Percentiles rank a stretch among this genome's conserved stretches.
These are phyloP conservation scores for Molossus molossus DNA, from an alignment of 2,797 vertebrate genomes.

Conservation along the genomic window DNA sequence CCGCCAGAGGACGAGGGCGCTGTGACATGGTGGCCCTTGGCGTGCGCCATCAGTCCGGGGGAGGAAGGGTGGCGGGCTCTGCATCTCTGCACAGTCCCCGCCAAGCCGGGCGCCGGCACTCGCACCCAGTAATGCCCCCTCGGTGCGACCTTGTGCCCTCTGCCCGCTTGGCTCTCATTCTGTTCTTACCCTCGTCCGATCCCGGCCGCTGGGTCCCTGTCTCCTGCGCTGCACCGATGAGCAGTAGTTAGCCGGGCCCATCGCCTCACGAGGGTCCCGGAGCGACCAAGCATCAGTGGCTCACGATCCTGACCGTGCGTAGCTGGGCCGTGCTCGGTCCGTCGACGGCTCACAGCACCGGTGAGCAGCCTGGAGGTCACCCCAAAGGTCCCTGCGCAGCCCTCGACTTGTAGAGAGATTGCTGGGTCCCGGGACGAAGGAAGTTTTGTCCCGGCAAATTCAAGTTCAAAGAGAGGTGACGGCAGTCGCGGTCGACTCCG, in stretches of 20 bases:
- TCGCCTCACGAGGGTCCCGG: background rate
- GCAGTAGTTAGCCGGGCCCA: background rate
- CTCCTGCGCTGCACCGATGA: rapidly evolving
- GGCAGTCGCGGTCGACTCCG: no score
- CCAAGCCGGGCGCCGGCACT: background rate
- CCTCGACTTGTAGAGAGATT: background rate
- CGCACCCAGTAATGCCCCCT: background rate
- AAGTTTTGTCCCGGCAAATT: background rate
- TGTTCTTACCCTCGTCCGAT: background rate
- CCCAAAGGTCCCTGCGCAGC: background rate
- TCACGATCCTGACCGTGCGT: rapidly evolving
- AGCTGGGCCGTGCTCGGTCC: background rate
- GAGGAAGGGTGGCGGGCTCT: no score
- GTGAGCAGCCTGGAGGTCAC: background rate
- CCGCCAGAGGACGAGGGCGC: no score
- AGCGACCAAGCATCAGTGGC: background rate
- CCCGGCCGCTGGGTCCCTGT: background rate
- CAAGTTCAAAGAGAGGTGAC: background rate
- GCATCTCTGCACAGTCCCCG: no score
- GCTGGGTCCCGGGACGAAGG: background rate
- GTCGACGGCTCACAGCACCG: background rate
- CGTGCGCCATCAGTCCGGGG: no score
- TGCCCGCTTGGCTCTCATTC: background rate
- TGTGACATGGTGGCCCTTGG: no score
- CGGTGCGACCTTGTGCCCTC: background rate